phyloP scores from a whole-genome alignment of 2,113 vertebrate genomes.

The Albula glossodonta region DNA sequence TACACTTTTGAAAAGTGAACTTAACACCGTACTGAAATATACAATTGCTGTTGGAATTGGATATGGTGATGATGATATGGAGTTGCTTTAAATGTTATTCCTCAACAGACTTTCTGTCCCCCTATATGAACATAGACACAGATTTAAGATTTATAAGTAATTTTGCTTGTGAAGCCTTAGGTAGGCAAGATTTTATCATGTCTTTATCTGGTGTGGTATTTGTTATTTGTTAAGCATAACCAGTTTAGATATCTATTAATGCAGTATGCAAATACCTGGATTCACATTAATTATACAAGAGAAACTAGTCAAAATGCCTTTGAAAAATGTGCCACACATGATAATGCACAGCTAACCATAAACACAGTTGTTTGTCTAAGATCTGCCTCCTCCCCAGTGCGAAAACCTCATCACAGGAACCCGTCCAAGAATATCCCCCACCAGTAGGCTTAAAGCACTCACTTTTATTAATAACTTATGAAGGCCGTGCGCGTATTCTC shows the following conservation, averaged over 20 bases:
- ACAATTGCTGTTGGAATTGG: no score
- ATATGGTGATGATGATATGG: neutral
- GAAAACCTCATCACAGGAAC: neutral
- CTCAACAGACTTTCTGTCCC: neutral
- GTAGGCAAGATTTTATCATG: neutral
- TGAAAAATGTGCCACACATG: neutral
- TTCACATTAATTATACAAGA: neutral
- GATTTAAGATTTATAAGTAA: neutral
- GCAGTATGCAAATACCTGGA: neutral
- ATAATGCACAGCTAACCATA: neutral
- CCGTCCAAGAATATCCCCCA: neutral
- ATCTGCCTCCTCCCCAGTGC: neutral
- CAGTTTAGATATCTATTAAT: neutral
- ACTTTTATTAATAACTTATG: constrained; percentile 72
- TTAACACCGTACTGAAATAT: no score
- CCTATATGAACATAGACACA: neutral
- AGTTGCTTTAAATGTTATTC: neutral
- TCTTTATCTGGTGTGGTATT: neutral
- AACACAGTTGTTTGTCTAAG: neutral
- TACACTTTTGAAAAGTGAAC: no score
- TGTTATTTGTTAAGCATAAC: neutral
- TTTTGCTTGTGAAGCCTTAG: neutral
- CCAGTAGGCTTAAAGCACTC: neutral
- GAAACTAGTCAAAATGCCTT: neutral
- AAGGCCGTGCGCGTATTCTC: constrained; percentile 48